phyloP scores from a whole-genome alignment of 2,888 invertebrate species.

The Terebella lapidaria region DNA sequence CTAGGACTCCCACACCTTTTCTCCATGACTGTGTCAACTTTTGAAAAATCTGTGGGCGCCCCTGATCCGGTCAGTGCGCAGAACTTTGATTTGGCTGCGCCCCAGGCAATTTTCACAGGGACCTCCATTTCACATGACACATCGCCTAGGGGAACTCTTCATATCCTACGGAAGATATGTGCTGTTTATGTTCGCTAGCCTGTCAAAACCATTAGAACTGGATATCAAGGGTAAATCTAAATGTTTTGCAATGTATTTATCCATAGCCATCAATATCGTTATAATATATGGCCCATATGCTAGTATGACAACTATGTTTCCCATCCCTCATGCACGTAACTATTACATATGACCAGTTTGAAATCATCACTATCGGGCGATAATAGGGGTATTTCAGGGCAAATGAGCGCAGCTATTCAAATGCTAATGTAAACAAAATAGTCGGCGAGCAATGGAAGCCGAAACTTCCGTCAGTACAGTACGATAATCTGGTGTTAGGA shows the following conservation, averaged over 20 bases:
- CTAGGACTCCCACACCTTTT: no score
- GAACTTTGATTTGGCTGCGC: not conserved
- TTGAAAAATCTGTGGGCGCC: no score
- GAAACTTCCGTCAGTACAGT: no score
- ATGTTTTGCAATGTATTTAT: not conserved
- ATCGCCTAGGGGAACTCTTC: not conserved
- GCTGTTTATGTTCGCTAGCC: conserved; percentile 2
- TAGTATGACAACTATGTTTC: not conserved
- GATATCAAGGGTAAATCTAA: not conserved
- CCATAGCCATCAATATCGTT: not conserved
- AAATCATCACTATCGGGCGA: not conserved
- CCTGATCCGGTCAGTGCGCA: not conserved
- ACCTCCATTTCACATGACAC: not conserved
- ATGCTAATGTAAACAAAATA: conserved; percentile 6
- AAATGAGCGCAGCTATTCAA: conserved; percentile 4
- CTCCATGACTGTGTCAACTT: no score
- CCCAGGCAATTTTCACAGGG: not conserved
- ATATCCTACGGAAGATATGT: not conserved
- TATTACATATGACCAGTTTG: not conserved
- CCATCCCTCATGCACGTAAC: not conserved
- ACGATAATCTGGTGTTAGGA: no score
- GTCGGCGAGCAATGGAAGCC: not conserved
- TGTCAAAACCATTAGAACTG: not conserved
- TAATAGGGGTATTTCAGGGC: not conserved
- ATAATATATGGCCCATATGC: not conserved